These are phyloP conservation scores for Polyergus mexicanus DNA, from an alignment of 1,140 invertebrate species.

Conservation along the genomic window DNA sequence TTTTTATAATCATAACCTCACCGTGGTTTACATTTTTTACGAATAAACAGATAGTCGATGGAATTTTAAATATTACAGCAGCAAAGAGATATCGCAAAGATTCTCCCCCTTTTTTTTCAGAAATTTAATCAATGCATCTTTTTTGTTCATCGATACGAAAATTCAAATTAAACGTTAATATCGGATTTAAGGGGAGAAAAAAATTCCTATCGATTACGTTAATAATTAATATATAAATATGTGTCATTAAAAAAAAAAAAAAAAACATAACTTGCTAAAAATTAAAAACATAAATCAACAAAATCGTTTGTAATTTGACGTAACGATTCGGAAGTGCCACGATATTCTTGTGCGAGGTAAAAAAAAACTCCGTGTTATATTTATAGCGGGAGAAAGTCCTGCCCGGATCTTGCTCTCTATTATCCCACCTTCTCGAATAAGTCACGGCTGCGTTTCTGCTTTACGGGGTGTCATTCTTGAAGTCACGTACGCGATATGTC, in stretches of 20 bases:
- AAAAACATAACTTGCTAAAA: no score
- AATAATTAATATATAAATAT: not conserved
- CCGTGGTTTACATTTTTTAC: not conserved
- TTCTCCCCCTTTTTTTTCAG: not conserved
- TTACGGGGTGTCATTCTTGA: slow-evolving; percentile 57
- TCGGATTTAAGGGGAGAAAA: no score
- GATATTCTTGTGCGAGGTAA: not conserved
- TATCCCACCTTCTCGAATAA: slow-evolving; percentile 52
- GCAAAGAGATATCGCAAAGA: not conserved
- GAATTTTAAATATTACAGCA: not conserved
- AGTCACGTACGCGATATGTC: slow-evolving; percentile 58
- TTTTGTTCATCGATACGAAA: not conserved
- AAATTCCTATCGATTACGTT: no score
- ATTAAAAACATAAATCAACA: no score
- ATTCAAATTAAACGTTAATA: not conserved
- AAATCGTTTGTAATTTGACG: not conserved
- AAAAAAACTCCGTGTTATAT: not conserved
- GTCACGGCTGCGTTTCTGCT: slow-evolving; percentile 41
- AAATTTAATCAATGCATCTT: not conserved
- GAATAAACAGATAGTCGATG: not conserved
- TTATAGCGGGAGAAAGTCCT: slow-evolving; percentile 42
- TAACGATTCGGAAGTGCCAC: not conserved
- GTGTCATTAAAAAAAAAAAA: no score
- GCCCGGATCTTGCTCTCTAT: slow-evolving; percentile 33
- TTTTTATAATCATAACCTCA: not conserved